phyloP scores from a whole-genome alignment of 2,113 vertebrate genomes.

The Hippolais icterina region DNA sequence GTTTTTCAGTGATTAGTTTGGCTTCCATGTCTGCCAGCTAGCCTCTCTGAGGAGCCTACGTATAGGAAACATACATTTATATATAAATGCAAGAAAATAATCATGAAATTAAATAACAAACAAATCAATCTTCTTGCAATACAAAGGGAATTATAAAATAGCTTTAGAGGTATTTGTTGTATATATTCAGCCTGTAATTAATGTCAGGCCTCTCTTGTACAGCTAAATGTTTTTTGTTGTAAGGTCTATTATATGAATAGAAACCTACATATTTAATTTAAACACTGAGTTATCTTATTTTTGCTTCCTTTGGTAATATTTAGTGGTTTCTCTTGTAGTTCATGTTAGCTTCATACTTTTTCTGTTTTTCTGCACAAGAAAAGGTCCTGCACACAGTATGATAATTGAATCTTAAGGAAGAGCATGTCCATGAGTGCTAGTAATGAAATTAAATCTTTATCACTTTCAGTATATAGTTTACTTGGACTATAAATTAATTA shows the following conservation, averaged over 20 bases:
- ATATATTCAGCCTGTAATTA: background rate
- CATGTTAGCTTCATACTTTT: background rate
- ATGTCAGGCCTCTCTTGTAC: background rate
- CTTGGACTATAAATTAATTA: background rate
- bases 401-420: background rate
- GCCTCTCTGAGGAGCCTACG: background rate
- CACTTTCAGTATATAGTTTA: background rate
- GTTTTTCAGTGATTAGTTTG: background rate
- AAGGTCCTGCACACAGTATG: background rate
- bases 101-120: background rate
- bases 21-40: background rate
- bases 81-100: background rate
- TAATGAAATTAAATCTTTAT: background rate
- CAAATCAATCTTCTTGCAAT: background rate
- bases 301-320: background rate
- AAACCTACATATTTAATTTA: background rate
- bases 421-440: background rate
- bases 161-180: background rate
- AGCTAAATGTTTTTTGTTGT: background rate
- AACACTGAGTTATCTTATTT: background rate
- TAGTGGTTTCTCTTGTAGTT: background rate
- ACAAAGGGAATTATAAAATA: background rate
- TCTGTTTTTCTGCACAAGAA: background rate
- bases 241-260: background rate
- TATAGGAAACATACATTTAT: background rate